Percentiles rank a stretch among this genome's conserved stretches.
phyloP scores from a whole-genome alignment of 2,797 vertebrate species.

The Neostethus bicornis region DNA sequence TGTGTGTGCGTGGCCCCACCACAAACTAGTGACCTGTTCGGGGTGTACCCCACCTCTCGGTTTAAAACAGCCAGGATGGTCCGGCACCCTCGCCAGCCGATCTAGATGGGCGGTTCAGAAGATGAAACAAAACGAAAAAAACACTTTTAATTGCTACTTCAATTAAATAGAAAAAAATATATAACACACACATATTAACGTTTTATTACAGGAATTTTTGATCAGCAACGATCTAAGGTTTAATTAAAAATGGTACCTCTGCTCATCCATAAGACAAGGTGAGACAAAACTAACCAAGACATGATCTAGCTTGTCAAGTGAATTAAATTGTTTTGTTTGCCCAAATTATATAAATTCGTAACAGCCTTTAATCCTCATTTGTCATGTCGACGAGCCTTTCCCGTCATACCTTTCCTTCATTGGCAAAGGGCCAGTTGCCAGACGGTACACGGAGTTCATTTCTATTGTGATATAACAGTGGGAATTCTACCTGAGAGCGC shows the following conservation, averaged over 20 bases:
- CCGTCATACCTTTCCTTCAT: constrained; percentile 54
- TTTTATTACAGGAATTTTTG: not conserved
- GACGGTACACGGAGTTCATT: constrained; percentile 53
- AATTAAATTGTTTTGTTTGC: constrained; percentile 7
- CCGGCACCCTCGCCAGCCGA: too few species aligned
- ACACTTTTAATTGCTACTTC: too few species aligned
- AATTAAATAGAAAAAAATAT: too few species aligned
- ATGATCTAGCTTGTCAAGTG: constrained; percentile 50
- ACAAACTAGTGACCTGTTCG: too few species aligned
- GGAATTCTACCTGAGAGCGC: constrained; percentile 61
- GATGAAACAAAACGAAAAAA: too few species aligned
- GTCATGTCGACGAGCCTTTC: constrained; percentile 60
- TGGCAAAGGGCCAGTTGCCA: constrained; percentile 70
- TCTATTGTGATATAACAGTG: constrained; percentile 68
- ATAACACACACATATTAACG: not conserved
- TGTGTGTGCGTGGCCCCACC: too few species aligned
- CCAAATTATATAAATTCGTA: constrained; percentile 33
- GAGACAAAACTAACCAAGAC: constrained; percentile 29
- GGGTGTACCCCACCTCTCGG: too few species aligned
- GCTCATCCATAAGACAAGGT: constrained; percentile 8
- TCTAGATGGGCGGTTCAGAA: too few species aligned
- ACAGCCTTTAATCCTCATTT: constrained; percentile 67
- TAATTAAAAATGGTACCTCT: not conserved
- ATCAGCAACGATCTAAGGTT: not conserved
- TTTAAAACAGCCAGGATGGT: too few species aligned